Conservation (phyloP, 2,888 invertebrate species). For the Ectemnius lituratus region DNA sequence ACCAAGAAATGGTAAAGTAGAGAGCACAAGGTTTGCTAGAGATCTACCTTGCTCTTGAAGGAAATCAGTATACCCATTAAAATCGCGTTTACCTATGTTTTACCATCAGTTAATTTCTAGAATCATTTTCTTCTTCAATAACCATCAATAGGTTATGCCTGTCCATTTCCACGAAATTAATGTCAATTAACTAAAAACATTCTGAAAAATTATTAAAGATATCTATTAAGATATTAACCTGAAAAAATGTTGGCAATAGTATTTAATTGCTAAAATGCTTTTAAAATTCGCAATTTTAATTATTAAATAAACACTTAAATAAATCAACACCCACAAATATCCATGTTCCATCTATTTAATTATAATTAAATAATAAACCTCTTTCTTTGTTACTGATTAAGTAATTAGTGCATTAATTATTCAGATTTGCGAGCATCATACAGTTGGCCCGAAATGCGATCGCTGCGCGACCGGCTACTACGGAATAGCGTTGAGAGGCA, state of each 20-base stretch:
- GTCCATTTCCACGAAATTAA: no score
- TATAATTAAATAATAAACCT: no score
- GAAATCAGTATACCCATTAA: neutral
- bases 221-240: no score
- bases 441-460: slow-evolving; percentile 92
- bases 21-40: slow-evolving; percentile 10
- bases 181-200: no score
- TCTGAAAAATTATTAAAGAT: no score
- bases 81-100: neutral
- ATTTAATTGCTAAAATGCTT: neutral
- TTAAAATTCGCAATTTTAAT: no score
- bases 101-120: no score
- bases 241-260: neutral
- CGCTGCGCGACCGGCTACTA: slow-evolving; percentile 92
- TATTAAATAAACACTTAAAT: no score
- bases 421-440: slow-evolving; percentile 91
- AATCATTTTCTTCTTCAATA: no score
- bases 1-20: slow-evolving; percentile 14
- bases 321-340: no score
- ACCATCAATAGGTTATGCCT: no score
- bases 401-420: neutral
- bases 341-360: no score
- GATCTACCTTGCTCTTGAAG: neutral
- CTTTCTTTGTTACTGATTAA: slow-evolving; percentile 15
- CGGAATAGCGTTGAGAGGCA: slow-evolving; percentile 90